phyloP scores from a whole-genome alignment of 2,888 invertebrate genomes.

The Altica lythri region DNA sequence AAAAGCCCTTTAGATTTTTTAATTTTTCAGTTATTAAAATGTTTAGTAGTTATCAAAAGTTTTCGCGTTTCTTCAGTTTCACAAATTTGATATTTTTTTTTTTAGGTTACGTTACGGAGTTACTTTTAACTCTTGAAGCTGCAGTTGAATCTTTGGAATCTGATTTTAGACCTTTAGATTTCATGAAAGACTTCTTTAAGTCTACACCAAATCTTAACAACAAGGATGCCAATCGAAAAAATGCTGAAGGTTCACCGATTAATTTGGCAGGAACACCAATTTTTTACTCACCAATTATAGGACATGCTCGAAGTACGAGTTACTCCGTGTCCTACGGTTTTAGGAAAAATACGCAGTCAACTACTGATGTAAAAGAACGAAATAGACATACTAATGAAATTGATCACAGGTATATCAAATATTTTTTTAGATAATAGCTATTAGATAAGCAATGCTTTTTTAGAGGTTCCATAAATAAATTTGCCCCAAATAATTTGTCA shows the following conservation, averaged over 20 bases:
- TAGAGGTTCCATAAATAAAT: constrained; percentile 51
- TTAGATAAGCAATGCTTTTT: background rate
- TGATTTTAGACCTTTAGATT: constrained; percentile 88
- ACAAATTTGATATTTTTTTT: constrained; percentile 23
- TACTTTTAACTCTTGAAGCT: constrained; percentile 92
- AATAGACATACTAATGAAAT: constrained; percentile 59
- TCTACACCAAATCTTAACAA: constrained; percentile 94
- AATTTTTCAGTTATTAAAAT: no score
- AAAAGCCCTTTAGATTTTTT: no score
- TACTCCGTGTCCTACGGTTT: constrained; percentile 89
- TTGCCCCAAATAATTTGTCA: constrained; percentile 72
- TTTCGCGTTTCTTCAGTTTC: background rate
- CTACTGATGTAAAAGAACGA: constrained; percentile 60
- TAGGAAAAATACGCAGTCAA: constrained; percentile 70
- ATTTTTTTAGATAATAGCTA: background rate
- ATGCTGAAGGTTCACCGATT: constrained; percentile 54
- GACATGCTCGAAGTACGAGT: constrained; percentile 88
- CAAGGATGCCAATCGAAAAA: constrained; percentile 73
- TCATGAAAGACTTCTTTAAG: constrained; percentile 94
- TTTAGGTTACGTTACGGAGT: constrained; percentile 94
- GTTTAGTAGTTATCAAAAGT: no score
- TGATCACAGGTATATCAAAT: constrained; percentile 40
- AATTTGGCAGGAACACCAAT: constrained; percentile 42
- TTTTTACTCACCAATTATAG: constrained; percentile 61
- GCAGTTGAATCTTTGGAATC: constrained; percentile 93